These are phyloP conservation scores for Himalopsyche tibetana DNA, from an alignment of 2,888 invertebrate genomes.

Conservation along the genomic window DNA sequence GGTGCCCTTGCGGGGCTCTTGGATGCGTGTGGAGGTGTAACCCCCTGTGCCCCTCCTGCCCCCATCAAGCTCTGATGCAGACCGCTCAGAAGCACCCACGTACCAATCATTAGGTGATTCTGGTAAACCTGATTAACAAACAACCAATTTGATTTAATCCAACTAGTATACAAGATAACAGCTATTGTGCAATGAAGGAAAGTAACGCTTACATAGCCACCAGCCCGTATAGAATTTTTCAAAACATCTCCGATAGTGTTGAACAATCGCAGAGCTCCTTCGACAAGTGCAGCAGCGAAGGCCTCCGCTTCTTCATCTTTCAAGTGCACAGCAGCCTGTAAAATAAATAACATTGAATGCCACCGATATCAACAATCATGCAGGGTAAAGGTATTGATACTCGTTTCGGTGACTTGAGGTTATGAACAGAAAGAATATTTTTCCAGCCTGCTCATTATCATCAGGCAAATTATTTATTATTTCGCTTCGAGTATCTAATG, in stretches of 20 bases:
- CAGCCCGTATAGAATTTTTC: conserved; percentile 90
- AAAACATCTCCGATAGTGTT: conserved; percentile 88
- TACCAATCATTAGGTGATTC: conserved; percentile 91
- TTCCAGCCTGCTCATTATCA: too few relatives aligned
- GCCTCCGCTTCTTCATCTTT: conserved; percentile 89
- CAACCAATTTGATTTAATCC: conserved; percentile 45
- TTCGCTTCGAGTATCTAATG: background rate
- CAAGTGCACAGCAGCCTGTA: conserved; percentile 74
- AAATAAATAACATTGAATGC: conserved; percentile 22
- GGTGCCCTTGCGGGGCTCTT: conserved; percentile 74
- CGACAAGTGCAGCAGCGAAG: conserved; percentile 88
- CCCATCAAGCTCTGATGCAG: conserved; percentile 89
- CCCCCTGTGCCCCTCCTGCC: conserved; percentile 76
- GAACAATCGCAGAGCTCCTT: conserved; percentile 92
- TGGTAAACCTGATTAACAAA: conserved; percentile 82
- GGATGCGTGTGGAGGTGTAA: conserved; percentile 68
- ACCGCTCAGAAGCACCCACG: conserved; percentile 92
- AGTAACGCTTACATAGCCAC: conserved; percentile 84
- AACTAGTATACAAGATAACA: conserved; percentile 1
- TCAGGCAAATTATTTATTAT: too few relatives aligned
- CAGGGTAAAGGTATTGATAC: too few relatives aligned
- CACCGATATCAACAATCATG: too few relatives aligned
- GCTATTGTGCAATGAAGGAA: conserved; percentile 25
- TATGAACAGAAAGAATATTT: too few relatives aligned
- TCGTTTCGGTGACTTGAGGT: too few relatives aligned